Percentiles rank a stretch among this genome's conserved stretches.
Evolutionary conservation across 2,113 vertebrate species (phyloP).

Genomic region (Leuciscus idus): DNA sequence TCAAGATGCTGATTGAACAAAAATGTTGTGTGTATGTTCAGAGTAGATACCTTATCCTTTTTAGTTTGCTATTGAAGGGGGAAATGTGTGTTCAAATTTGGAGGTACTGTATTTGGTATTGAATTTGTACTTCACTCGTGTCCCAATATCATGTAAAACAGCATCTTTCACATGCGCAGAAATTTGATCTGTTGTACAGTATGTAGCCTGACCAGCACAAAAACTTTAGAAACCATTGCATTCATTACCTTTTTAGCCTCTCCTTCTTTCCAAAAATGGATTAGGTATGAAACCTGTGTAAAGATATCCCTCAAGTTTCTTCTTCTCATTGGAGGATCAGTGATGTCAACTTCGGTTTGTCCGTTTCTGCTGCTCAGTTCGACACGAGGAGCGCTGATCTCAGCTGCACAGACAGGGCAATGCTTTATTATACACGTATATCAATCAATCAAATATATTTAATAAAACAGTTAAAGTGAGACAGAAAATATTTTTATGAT

Average conservation of each 20-base stretch:
- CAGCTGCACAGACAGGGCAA: slow-evolving; percentile 57
- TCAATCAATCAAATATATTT: not conserved
- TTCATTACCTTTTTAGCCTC: slow-evolving; percentile 61
- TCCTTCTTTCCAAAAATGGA: slow-evolving; percentile 70
- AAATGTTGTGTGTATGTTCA: no score
- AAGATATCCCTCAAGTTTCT: slow-evolving; percentile 47
- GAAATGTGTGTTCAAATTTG: not conserved
- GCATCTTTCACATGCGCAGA: no score
- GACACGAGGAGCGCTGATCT: slow-evolving; percentile 67
- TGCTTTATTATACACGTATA: not conserved
- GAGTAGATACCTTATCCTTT: not conserved
- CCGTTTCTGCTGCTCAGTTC: slow-evolving; percentile 46
- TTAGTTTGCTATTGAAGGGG: not conserved
- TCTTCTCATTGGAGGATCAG: slow-evolving; percentile 60
- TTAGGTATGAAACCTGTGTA: slow-evolving; percentile 36
- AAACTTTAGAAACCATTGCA: not conserved
- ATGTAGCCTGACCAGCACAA: not conserved
- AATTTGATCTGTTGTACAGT: no score
- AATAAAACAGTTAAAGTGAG: not conserved
- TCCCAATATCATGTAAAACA: no score
- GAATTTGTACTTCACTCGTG: no score
- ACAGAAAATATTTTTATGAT: not conserved
- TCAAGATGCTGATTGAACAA: no score
- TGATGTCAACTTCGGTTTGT: slow-evolving; percentile 63
- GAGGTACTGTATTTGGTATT: no score